Evolutionary conservation across 2,888 invertebrate species (phyloP).

Genomic region (Phyto melanocephala): DNA sequence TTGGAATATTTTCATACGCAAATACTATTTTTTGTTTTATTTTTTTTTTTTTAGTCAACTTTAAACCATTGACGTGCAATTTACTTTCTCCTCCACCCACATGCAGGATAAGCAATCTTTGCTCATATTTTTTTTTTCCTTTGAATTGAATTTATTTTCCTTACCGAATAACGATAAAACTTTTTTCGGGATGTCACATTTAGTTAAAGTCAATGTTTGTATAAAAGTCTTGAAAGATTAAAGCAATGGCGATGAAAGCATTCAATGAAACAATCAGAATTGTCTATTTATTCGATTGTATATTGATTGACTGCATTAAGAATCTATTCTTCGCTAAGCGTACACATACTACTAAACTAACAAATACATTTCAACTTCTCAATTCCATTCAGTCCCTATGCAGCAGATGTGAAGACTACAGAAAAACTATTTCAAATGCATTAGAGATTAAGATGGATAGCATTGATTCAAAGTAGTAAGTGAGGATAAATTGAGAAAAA

Average conservation of each 20-base stretch:
- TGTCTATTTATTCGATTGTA: background rate
- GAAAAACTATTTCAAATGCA: background rate
- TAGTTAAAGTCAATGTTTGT: background rate
- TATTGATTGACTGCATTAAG: constrained; percentile 10
- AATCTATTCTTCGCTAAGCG: background rate
- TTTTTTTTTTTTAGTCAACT: too few species aligned
- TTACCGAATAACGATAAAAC: background rate
- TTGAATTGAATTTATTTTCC: background rate
- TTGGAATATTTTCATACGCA: too few species aligned
- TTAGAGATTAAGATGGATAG: too few species aligned
- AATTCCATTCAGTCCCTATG: too few species aligned
- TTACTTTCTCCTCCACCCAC: too few species aligned
- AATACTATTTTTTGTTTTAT: too few species aligned
- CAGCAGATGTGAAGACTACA: background rate
- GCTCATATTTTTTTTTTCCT: too few species aligned
- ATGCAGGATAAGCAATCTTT: too few species aligned
- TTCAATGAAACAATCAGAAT: background rate
- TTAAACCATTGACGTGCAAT: too few species aligned
- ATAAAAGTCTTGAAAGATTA: background rate
- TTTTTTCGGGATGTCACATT: background rate
- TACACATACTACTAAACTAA: background rate
- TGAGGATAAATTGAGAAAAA: too few species aligned
- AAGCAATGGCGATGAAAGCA: background rate
- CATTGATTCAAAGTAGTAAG: too few species aligned
- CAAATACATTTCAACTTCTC: background rate